These are phyloP conservation scores for Crocuta crocuta DNA, from an alignment of 2,113 vertebrate genomes.

Conservation along the genomic window DNA sequence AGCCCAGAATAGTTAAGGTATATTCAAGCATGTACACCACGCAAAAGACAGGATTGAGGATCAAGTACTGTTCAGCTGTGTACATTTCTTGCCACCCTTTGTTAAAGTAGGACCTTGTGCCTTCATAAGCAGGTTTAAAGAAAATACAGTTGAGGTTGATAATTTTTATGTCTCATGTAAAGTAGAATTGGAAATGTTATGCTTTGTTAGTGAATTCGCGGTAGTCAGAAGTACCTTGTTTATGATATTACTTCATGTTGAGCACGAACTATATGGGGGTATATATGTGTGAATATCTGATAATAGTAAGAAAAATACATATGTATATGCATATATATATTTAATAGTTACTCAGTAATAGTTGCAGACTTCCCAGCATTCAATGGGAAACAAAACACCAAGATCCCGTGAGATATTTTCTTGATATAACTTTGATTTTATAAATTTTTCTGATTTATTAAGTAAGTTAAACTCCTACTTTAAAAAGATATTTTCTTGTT, in stretches of 20 bases:
- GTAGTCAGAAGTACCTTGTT: background rate
- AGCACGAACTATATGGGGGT: background rate
- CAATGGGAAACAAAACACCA: background rate
- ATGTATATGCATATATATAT: background rate
- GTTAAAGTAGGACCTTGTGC: background rate
- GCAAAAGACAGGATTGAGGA: background rate
- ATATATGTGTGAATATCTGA: background rate
- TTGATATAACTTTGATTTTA: background rate
- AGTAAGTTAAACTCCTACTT: background rate
- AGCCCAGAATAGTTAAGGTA: background rate
- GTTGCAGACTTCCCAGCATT: background rate
- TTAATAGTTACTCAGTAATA: background rate
- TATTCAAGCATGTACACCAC: background rate
- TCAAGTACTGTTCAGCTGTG: background rate
- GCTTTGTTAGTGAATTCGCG: background rate
- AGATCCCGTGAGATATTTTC: background rate
- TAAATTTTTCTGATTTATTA: conserved; percentile 29
- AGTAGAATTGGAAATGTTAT: background rate
- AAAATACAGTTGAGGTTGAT: background rate
- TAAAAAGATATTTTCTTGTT: conserved; percentile 41
- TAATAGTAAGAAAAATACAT: background rate
- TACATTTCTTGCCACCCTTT: background rate
- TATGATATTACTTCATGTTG: background rate
- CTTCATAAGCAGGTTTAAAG: background rate
- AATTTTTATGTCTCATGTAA: background rate